Evolutionary conservation across 2,113 vertebrate species (phyloP).

Genomic region (Corythaixoides concolor): DNA sequence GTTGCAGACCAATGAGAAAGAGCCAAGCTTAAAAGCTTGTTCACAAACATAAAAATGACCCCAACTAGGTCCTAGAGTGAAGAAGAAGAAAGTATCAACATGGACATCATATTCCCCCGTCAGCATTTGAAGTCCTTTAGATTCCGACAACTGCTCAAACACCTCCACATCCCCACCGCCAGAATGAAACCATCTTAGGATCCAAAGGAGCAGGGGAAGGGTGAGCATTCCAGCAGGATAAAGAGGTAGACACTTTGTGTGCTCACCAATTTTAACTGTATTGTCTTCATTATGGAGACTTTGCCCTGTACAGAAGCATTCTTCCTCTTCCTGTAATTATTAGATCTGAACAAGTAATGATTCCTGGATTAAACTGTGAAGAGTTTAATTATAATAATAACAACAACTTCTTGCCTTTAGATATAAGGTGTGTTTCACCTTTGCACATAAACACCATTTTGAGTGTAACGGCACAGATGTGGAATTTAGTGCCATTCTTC

Average conservation of each 20-base stretch:
- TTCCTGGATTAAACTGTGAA: background rate
- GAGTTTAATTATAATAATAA: background rate
- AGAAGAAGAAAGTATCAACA: background rate
- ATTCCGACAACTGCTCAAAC: background rate
- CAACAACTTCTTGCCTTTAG: background rate
- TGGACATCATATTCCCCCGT: background rate
- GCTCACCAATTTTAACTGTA: background rate
- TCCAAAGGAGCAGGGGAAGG: background rate
- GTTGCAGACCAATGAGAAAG: background rate
- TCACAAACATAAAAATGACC: background rate
- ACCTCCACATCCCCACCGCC: background rate
- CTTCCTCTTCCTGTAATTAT: background rate
- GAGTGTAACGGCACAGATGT: background rate
- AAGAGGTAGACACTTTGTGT: background rate
- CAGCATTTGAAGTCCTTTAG: background rate
- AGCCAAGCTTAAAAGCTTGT: background rate
- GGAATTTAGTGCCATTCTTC: background rate
- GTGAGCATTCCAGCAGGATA: background rate
- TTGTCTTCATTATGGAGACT: background rate
- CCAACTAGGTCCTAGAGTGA: background rate
- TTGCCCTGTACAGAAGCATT: background rate
- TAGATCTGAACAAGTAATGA: background rate
- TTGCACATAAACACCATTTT: background rate
- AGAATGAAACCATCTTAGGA: background rate
- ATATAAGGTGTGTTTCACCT: background rate